These are phyloP conservation scores for Caenorhabditis remanei DNA, from an alignment of 1,140 invertebrate genomes.

Conservation along the genomic window DNA sequence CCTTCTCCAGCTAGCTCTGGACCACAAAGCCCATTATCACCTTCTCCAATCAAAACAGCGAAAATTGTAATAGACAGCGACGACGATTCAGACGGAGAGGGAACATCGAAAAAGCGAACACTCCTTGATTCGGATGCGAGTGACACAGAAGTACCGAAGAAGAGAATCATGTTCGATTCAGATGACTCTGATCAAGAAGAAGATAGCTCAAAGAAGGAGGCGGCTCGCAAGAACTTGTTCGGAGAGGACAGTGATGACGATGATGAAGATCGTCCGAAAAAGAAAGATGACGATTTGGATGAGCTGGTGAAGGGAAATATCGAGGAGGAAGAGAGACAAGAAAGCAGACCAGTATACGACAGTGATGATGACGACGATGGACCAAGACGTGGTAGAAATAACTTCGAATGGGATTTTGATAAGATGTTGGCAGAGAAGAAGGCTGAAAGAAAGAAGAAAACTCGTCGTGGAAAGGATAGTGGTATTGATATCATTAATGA, in stretches of 20 bases:
- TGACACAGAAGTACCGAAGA: neutral
- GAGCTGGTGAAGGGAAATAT: slow-evolving; percentile 16
- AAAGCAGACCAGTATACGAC: neutral
- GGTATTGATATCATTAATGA: slow-evolving; percentile 75
- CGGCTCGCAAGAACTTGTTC: neutral
- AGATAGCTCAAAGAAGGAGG: neutral
- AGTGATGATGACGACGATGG: slow-evolving; percentile 45
- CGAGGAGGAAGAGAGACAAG: neutral
- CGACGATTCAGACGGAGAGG: slow-evolving; percentile 26
- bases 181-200: slow-evolving; percentile 49
- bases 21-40: neutral
- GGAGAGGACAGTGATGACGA: slow-evolving; percentile 51
- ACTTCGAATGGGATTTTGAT: slow-evolving; percentile 67
- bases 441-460: slow-evolving; percentile 62
- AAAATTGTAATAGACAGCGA: slow-evolving; percentile 34
- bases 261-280: slow-evolving; percentile 7
- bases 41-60: neutral
- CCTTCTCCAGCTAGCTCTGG: neutral
- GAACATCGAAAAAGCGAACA: neutral
- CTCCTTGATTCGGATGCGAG: slow-evolving; percentile 10
- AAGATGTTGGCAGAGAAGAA: slow-evolving; percentile 67
- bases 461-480: slow-evolving; percentile 58
- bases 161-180: slow-evolving; percentile 7
- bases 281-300: slow-evolving; percentile 47
- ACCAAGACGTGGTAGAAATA: slow-evolving; percentile 26